Conservation (phyloP, 1,140 invertebrate genomes). For the Propsilocerus akamusi region DNA sequence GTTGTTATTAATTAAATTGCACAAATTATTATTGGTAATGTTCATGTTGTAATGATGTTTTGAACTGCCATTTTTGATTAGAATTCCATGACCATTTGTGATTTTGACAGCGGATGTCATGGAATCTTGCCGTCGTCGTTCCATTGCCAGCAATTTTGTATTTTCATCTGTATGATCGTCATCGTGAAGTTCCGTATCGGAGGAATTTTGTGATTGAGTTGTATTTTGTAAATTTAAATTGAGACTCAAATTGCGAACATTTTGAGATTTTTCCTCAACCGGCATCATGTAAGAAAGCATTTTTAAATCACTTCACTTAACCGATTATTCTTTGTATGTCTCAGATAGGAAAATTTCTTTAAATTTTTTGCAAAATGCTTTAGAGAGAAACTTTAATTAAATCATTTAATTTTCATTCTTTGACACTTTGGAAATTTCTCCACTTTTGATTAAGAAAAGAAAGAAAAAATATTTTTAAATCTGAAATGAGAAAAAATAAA, state of each 20-base stretch:
- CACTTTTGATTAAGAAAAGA: no score
- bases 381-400: no score
- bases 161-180: background rate
- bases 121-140: background rate
- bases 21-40: background rate
- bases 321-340: no score
- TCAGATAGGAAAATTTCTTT: no score
- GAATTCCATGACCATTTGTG: slow-evolving; percentile 1
- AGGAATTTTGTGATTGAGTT: background rate
- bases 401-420: no score
- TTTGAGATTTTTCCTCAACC: background rate
- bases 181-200: background rate
- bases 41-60: background rate
- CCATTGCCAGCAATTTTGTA: background rate
- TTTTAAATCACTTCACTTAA: no score
- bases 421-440: no score
- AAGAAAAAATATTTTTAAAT: no score
- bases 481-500: no score
- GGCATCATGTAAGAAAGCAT: background rate
- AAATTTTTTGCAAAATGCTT: no score
- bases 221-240: background rate
- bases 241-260: background rate
- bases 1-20: background rate
- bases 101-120: background rate
- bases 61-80: background rate